Conservation (phyloP, 2,113 vertebrate genomes). For the Upupa epops region DNA sequence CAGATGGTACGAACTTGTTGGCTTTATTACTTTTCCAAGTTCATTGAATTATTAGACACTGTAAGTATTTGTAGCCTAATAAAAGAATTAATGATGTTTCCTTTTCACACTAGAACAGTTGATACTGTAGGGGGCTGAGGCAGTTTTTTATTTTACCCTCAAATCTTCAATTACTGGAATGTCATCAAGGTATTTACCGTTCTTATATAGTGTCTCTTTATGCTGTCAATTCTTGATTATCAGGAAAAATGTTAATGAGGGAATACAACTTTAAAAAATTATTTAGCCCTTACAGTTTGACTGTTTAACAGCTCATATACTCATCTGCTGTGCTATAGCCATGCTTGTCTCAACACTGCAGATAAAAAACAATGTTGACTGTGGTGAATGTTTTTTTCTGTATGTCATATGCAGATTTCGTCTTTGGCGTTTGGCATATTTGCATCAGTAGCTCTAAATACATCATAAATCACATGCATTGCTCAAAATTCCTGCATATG, state of each 20-base stretch:
- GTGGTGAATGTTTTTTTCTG: background rate
- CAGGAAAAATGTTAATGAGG: background rate
- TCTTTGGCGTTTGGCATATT: background rate
- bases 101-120: background rate
- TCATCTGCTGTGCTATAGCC: background rate
- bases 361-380: background rate
- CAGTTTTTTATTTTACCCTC: background rate
- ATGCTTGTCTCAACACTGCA: background rate
- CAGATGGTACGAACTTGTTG: constrained; percentile 94
- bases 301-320: background rate
- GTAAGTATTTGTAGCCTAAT: constrained; percentile 78
- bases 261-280: background rate
- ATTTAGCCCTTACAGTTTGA: background rate
- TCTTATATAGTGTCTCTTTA: background rate
- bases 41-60: constrained; percentile 96
- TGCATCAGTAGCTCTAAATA: background rate
- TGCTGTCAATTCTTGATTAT: background rate
- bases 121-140: background rate
- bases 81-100: background rate
- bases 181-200: background rate
- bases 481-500: background rate
- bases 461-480: background rate
- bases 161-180: background rate
- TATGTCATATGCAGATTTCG: background rate
- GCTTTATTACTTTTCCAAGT: constrained; percentile 98